Percentiles rank a stretch among this genome's conserved stretches.
Conservation (phyloP, 2,797 vertebrate species). For the Meriones psammophilus region DNA sequence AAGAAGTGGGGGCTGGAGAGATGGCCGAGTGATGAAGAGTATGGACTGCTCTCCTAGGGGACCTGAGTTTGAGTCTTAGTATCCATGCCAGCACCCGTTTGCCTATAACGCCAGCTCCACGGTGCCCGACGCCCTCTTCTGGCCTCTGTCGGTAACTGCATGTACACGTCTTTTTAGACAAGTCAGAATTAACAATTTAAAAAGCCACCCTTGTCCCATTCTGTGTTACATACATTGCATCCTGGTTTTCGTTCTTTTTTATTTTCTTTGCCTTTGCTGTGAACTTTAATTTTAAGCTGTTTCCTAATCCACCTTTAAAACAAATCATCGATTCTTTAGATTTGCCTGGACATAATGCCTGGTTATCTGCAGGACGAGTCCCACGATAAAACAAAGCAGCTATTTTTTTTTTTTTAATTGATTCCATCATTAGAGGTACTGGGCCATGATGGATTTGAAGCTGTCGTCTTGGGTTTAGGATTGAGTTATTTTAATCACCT, state of each 20-base stretch:
- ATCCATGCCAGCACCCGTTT: background rate
- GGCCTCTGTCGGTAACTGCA: background rate
- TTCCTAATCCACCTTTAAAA: conserved; percentile 82
- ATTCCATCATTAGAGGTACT: conserved; percentile 75
- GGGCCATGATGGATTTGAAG: conserved; percentile 79
- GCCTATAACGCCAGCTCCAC: background rate
- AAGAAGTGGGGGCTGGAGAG: background rate
- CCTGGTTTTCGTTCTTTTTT: background rate
- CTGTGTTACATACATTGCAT: conserved; percentile 24
- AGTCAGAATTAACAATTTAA: background rate
- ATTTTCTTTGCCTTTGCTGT: conserved; percentile 21
- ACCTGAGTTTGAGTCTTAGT: background rate
- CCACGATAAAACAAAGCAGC: conserved; percentile 80
- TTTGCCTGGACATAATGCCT: conserved; percentile 61
- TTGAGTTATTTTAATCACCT: conserved; percentile 89
- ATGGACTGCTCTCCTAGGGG: background rate
- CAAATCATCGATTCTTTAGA: conserved; percentile 72
- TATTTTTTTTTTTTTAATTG: conserved; percentile 71
- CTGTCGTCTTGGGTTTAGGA: conserved; percentile 79
- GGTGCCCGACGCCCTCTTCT: background rate
- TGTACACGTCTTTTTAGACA: background rate
- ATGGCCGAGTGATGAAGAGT: background rate
- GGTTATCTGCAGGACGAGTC: conserved; percentile 69
- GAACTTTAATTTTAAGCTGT: conserved; percentile 73
- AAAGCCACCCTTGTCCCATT: background rate